Evolutionary conservation across 1,140 invertebrate genomes (phyloP).

Genomic region (Temnothorax longispinosus): DNA sequence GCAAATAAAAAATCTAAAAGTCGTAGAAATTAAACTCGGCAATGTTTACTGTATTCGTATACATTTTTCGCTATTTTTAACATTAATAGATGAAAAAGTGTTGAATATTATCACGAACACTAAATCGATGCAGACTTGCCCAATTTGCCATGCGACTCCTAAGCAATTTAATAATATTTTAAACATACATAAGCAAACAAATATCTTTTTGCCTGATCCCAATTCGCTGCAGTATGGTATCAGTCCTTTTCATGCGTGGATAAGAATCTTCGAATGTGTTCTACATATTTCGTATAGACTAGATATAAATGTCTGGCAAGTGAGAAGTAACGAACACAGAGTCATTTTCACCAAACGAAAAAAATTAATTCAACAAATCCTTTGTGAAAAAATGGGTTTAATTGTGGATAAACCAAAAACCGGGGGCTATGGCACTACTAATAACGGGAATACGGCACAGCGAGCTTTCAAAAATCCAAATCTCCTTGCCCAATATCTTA

Average conservation of each 20-base stretch:
- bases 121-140: conserved; percentile 10
- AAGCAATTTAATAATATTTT: neutral
- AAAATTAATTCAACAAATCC: neutral
- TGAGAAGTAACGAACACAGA: neutral
- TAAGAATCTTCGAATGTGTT: conserved; percentile 2
- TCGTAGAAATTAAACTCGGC: too few relatives aligned
- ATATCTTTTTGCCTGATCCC: neutral
- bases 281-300: neutral
- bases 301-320: neutral
- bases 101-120: conserved; percentile 14
- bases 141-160: conserved; percentile 2
- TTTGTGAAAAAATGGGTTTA: neutral
- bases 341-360: neutral
- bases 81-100: neutral
- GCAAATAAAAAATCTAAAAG: too few relatives aligned
- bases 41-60: neutral
- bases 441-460: neutral
- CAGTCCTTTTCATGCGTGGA: neutral
- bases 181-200: neutral
- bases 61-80: conserved; percentile 14
- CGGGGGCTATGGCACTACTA: neutral
- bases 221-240: neutral
- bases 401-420: neutral
- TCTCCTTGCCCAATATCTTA: neutral
- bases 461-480: neutral